Percentiles rank a stretch among this genome's conserved stretches.
phyloP scores from a whole-genome alignment of 2,888 invertebrate genomes.

The Callyntrura sp. region DNA sequence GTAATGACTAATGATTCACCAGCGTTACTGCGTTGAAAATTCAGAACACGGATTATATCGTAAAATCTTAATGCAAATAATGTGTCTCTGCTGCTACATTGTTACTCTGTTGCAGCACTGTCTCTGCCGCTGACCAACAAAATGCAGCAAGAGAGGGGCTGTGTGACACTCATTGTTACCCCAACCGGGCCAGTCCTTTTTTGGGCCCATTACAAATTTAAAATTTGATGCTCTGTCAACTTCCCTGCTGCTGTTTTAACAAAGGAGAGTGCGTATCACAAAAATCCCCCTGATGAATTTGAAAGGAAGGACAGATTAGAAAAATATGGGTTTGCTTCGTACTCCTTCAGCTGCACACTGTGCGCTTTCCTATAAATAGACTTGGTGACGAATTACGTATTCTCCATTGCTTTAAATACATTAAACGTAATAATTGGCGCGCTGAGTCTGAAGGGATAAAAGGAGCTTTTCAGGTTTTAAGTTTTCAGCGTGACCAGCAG shows the following conservation, averaged over 20 bases:
- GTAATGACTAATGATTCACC: neutral
- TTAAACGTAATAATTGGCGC: neutral
- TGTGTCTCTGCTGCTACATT: neutral
- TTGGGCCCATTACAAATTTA: constrained; percentile 61
- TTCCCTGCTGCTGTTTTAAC: neutral
- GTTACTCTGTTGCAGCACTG: neutral
- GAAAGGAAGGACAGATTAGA: neutral
- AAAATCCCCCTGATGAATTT: constrained; percentile 23
- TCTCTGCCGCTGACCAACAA: neutral
- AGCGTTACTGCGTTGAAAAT: constrained; percentile 18
- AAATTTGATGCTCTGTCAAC: constrained; percentile 1
- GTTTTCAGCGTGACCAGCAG: no score
- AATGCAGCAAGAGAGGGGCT: neutral
- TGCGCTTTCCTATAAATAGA: neutral
- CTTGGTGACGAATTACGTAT: constrained; percentile 23
- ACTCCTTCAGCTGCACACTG: neutral
- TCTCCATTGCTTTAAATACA: neutral
- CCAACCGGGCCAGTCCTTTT: constrained; percentile 53
- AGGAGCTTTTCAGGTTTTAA: neutral
- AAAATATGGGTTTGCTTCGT: neutral
- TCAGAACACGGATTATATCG: constrained; percentile 58
- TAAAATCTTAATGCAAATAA: neutral
- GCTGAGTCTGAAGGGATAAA: neutral
- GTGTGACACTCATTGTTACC: constrained; percentile 16
- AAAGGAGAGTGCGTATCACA: neutral